A percentile compares a stretch with the other conserved stretches of the same genome.
These are phyloP conservation scores for Bovichtus variegatus DNA, from an alignment of 2,797 vertebrate genomes.

Conservation along the genomic window DNA sequence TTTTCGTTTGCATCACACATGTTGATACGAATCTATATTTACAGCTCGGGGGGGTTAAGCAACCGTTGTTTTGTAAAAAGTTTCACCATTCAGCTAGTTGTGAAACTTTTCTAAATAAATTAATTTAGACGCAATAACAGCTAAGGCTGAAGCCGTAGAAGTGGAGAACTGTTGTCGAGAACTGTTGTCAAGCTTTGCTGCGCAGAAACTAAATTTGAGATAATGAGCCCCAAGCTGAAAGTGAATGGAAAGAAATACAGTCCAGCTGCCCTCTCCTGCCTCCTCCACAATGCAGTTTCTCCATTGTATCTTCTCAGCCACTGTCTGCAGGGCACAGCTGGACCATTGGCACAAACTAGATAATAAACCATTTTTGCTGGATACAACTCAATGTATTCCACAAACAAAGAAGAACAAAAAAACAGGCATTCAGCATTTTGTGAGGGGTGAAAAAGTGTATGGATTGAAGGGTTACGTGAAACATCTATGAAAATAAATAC, in stretches of 20 bases:
- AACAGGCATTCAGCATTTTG: background rate
- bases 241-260: slow-evolving; percentile 52
- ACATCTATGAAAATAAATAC: background rate
- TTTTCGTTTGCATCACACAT: slow-evolving; percentile 13
- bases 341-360: slow-evolving; percentile 28
- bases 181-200: slow-evolving; percentile 27
- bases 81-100: slow-evolving; percentile 8
- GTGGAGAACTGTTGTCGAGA: slow-evolving; percentile 28
- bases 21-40: slow-evolving; percentile 3
- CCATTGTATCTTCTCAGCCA: slow-evolving; percentile 35
- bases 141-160: slow-evolving; percentile 4
- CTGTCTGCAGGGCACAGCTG: slow-evolving; percentile 32
- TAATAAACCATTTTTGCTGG: slow-evolving; percentile 31
- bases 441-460: background rate
- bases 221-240: slow-evolving; percentile 59
- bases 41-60: slow-evolving; percentile 4
- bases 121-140: slow-evolving; percentile 30
- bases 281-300: slow-evolving; percentile 34
- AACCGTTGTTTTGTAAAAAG: slow-evolving; percentile 18
- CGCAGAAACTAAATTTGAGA: slow-evolving; percentile 43
- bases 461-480: background rate
- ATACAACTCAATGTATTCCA: slow-evolving; percentile 5
- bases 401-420: slow-evolving; percentile 8
- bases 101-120: slow-evolving; percentile 40
- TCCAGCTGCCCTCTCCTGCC: slow-evolving; percentile 48